phyloP scores from a whole-genome alignment of 1,140 invertebrate species.

The Anthonomus grandis region DNA sequence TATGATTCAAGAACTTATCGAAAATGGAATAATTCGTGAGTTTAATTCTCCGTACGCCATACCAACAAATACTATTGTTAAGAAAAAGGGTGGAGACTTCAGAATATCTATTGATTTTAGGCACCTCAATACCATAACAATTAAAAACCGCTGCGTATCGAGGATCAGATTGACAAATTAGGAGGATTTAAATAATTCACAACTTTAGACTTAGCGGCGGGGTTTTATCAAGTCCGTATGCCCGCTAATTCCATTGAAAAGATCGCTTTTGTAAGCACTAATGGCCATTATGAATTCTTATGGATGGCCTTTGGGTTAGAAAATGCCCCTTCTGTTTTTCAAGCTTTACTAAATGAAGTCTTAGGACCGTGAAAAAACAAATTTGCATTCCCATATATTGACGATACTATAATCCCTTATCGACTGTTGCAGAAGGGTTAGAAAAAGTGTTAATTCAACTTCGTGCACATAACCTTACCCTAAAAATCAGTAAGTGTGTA shows the following conservation, averaged over 20 bases:
- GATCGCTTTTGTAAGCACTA: not conserved
- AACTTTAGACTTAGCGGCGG: not conserved
- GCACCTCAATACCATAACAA: too few species aligned
- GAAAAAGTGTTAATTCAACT: not conserved
- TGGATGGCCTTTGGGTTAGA: not conserved
- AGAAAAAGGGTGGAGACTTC: too few species aligned
- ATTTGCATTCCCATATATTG: not conserved
- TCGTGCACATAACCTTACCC: not conserved
- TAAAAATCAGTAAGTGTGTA: too few species aligned
- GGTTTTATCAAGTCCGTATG: not conserved
- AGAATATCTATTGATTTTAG: too few species aligned
- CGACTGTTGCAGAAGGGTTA: not conserved
- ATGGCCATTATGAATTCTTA: not conserved
- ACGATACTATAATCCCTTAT: not conserved
- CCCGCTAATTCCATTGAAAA: not conserved
- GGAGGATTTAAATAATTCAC: not conserved
- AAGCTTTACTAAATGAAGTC: not conserved
- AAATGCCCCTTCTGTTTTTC: not conserved
- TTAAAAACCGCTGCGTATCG: not conserved
- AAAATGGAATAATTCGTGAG: too few species aligned
- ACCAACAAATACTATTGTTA: too few species aligned
- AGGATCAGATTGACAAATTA: not conserved
- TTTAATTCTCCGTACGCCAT: too few species aligned
- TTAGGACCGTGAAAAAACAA: not conserved
- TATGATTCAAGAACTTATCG: not conserved